Conservation (phyloP, 2,888 invertebrate genomes). For the Eupelmus urozonus region DNA sequence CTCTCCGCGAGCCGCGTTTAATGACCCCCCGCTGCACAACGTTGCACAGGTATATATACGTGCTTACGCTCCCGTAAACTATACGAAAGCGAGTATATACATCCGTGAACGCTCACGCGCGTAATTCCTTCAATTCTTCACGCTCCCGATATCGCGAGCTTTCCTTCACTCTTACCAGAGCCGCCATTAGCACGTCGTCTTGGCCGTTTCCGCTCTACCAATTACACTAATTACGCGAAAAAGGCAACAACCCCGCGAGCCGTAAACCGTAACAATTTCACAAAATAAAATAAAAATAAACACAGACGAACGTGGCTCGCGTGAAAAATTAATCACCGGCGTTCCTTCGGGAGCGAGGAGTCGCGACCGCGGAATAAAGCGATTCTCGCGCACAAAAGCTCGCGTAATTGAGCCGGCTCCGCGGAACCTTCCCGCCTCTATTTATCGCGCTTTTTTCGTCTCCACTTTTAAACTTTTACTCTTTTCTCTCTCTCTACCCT, state of each 20-base stretch:
- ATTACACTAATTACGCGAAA: conserved; percentile 37
- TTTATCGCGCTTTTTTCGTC: background rate
- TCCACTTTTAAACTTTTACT: background rate
- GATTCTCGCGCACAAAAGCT: conserved; percentile 8
- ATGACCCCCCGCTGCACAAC: no score
- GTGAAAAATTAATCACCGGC: conserved; percentile 29
- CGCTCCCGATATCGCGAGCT: conserved; percentile 10
- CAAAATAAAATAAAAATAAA: conserved; percentile 1
- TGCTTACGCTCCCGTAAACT: no score
- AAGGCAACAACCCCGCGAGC: background rate
- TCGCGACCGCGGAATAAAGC: conserved; percentile 14
- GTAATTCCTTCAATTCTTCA: conserved; percentile 9
- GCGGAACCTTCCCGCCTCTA: background rate
- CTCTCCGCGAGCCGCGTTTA: no score
- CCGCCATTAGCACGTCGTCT: conserved; percentile 21
- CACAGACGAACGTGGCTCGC: background rate
- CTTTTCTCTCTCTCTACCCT: background rate
- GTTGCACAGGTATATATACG: no score
- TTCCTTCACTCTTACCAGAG: background rate
- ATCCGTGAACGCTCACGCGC: background rate
- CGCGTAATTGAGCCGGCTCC: conserved; percentile 38
- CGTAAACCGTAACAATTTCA: background rate
- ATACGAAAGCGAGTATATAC: background rate
- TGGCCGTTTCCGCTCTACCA: conserved; percentile 29
- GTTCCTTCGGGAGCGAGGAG: background rate